Evolutionary conservation across 2,888 invertebrate genomes (phyloP).

Genomic region (Ypsolopha scabrella): DNA sequence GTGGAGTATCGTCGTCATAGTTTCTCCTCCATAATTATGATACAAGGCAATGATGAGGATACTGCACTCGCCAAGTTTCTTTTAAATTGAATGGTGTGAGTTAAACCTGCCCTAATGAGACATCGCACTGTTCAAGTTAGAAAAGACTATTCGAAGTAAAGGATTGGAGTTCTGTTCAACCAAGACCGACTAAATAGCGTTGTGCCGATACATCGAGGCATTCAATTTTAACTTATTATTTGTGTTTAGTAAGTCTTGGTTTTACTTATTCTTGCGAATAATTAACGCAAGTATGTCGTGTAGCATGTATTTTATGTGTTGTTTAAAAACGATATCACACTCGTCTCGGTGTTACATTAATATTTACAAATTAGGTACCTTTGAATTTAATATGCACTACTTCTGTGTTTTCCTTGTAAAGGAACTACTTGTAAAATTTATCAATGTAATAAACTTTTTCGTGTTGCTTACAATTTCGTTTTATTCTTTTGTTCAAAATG

Average conservation of each 20-base stretch:
- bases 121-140: slow-evolving; percentile 68
- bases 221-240: slow-evolving; percentile 37
- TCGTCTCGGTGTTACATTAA: too few relatives aligned
- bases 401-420: too few relatives aligned
- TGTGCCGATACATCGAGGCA: slow-evolving; percentile 33
- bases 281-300: slow-evolving; percentile 10
- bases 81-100: slow-evolving; percentile 69
- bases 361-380: too few relatives aligned
- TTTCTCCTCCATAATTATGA: slow-evolving; percentile 21
- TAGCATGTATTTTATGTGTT: slow-evolving; percentile 2
- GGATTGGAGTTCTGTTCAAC: slow-evolving; percentile 70
- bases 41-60: slow-evolving; percentile 40
- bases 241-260: slow-evolving; percentile 72
- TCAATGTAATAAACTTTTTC: slow-evolving; percentile 21
- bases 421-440: too few relatives aligned
- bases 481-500: slow-evolving; percentile 15
- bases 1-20: slow-evolving; percentile 54
- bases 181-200: slow-evolving; percentile 69
- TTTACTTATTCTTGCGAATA: slow-evolving; percentile 40
- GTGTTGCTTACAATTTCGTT: slow-evolving; percentile 42
- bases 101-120: slow-evolving; percentile 50
- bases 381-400: too few relatives aligned
- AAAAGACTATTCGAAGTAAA: slow-evolving; percentile 66
- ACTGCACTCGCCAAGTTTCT: slow-evolving; percentile 63
- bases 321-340: too few relatives aligned